Base-by-base conservation (phyloP, 2,797 vertebrate species). In the Sebastes trivittatus region DNA sequence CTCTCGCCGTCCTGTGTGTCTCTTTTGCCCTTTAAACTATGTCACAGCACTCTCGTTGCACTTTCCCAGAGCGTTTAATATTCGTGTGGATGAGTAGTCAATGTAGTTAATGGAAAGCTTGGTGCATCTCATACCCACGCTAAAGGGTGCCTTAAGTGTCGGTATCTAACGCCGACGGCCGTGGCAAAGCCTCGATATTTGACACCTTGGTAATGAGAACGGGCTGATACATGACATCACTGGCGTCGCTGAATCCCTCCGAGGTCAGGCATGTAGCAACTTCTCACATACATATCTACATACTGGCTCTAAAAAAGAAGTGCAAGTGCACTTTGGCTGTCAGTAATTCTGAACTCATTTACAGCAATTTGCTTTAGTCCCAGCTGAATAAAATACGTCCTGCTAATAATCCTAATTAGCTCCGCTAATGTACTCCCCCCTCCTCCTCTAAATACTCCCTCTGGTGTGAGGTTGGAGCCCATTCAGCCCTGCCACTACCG, bases 331-430 rank as follows among this genome's bases (percentile, higher is more conserved):
- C 61, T 80, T 62, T 38, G 25, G 30, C 82, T 77, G 83, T 78
- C 81, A 74, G 80, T 91, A 71, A 80, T 85, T 80, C 81, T 69
- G 69, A 72, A 75, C 77, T 87, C 62, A 56, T 89, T 91, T 90
- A 87, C 71, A 71, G 88, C 91, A 92, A 92, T 93, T 95, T 93
- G 83, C 93, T 93, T 89, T 84, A 89, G 90, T 93, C 91, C 89
- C 93, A 78, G 82, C 87, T 84, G 92, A 92, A 91, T 93, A 87
- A 93, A 95, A 93, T 89, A 92, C 69, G 66, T 85, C 90, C 87
- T 83, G 80, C 81, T 93, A 94, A 94, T 94, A 92, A 93, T 92
- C 88, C 88, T 93, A 94, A 95, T 95, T 94, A 94, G 83, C 90
- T 93, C 81, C 87, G 79, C 84, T 93, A 93, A 93, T 93, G 88